phyloP scores from a whole-genome alignment of 2,113 vertebrate genomes.

The Anguilla rostrata region DNA sequence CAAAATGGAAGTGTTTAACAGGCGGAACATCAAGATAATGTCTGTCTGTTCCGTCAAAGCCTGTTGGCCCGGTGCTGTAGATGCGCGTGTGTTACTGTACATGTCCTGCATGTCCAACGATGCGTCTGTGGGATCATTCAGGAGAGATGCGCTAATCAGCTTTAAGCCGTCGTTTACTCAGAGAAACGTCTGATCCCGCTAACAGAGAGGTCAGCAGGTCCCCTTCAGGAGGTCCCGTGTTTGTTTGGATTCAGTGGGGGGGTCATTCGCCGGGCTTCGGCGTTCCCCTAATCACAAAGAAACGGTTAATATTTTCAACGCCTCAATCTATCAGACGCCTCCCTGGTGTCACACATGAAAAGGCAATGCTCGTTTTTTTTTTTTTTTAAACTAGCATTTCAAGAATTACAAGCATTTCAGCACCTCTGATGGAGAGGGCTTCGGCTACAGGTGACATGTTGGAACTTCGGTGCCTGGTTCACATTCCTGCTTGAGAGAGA shows the following conservation, averaged over 20 bases:
- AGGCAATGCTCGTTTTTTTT: not conserved
- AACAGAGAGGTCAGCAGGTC: not conserved
- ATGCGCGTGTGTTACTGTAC: not conserved
- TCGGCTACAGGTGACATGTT: not conserved
- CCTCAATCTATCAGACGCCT: not conserved
- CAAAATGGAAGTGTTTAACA: not conserved
- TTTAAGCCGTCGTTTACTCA: not conserved
- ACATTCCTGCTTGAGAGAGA: not conserved
- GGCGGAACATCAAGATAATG: no score
- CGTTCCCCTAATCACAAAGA: slow-evolving; percentile 4
- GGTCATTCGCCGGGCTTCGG: not conserved
- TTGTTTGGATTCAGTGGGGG: not conserved
- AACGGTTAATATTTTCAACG: slow-evolving; percentile 18
- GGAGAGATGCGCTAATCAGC: not conserved
- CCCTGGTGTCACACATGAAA: slow-evolving; percentile 4
- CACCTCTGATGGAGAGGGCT: not conserved
- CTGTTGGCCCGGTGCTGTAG: not conserved
- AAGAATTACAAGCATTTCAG: slow-evolving; percentile 13
- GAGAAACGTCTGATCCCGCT: not conserved
- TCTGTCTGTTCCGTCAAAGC: not conserved
- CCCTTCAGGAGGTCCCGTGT: not conserved
- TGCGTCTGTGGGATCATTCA: not conserved
- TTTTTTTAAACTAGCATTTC: slow-evolving; percentile 8
- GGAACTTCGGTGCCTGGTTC: not conserved
- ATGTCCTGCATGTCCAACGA: not conserved